Base-by-base conservation (phyloP, 92 coral and sea anemone species). In the Phymanthus crucifer region DNA sequence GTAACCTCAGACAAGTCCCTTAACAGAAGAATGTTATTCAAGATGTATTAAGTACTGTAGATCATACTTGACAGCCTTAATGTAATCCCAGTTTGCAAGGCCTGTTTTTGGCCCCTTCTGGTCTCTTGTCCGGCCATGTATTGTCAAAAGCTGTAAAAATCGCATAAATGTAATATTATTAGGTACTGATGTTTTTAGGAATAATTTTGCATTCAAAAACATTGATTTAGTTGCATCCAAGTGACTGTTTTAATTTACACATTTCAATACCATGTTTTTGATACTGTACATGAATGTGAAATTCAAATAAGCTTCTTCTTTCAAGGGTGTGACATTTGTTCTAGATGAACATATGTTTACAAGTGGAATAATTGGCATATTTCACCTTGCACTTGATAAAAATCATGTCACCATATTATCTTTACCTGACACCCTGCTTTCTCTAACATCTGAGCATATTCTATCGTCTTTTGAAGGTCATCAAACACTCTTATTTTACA, bases 401-500 rank as follows among this genome's bases (percentile, higher is more conserved):
- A n/a, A n/a, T n/a, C n/a, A n/a, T n/a, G n/a, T n/a, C n/a, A n/a
- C 13, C 48, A 43, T 43, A 38, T 38, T 38, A 38, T 38, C 1
- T 52, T n/a, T 78, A 95, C 99, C 96, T 95, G 99, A 64, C 99
- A 95, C 1, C 99, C 99, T 45, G 99, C 93, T 37, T 84, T 86
- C 82, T 95, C 99, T 43, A 95, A 73, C 93, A 95, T 91, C 76
- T 90, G 94, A 17, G 99, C 99, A 87, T 95, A 95, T 37, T 89
- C 88, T 67, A 95, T 85, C 2, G 99, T 95, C 82, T 87, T 95
- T 32, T 90, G 75, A 37, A 85, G 58, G 76, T 91, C 93, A 33
- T 95, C 99, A 89, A 95, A 95, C 76, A 95, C 98, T 32, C 99
- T 87, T 64, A 95, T 95, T 76, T 95, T 95, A 71, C 99, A 95